A percentile compares a stretch with the other conserved stretches of the same genome.
phyloP scores from a whole-genome alignment of 2,888 invertebrate genomes.

The Tinea semifulvella region DNA sequence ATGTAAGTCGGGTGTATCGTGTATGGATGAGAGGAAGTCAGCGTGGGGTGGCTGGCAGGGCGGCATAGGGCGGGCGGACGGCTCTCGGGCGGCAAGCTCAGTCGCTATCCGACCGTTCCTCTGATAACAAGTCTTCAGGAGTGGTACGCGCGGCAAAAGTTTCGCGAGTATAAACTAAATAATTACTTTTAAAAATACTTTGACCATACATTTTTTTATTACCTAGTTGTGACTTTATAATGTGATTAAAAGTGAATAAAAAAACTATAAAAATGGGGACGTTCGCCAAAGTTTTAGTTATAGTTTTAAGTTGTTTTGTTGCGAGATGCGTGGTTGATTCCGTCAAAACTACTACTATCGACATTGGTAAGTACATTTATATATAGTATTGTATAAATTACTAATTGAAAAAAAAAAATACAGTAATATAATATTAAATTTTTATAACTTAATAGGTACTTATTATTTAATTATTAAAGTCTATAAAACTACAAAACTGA shows the following conservation, averaged over 20 bases:
- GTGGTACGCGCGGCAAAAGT: neutral
- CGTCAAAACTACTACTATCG: too few species aligned
- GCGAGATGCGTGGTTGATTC: too few species aligned
- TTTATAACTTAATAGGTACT: too few species aligned
- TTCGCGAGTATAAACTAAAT: constrained; percentile 5
- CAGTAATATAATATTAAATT: too few species aligned
- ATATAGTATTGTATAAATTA: too few species aligned
- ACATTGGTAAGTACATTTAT: too few species aligned
- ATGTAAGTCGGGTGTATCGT: constrained; percentile 40
- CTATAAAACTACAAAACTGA: too few species aligned
- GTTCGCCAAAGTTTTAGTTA: neutral
- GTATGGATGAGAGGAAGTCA: constrained; percentile 22
- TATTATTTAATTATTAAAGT: too few species aligned
- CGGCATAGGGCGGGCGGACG: constrained; percentile 34
- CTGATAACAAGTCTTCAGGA: neutral
- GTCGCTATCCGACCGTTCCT: constrained; percentile 32
- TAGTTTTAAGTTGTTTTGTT: too few species aligned
- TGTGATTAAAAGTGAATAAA: neutral
- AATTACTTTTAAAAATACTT: too few species aligned
- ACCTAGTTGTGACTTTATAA: neutral
- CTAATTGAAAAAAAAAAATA: too few species aligned
- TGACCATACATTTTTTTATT: neutral
- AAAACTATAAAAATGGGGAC: neutral
- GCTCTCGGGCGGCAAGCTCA: constrained; percentile 22
- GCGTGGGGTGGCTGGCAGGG: constrained; percentile 26